A percentile compares a stretch with the other conserved stretches of the same genome.
These are phyloP conservation scores for Axis porcinus DNA, from an alignment of 2,113 vertebrate species.

Conservation along the genomic window DNA sequence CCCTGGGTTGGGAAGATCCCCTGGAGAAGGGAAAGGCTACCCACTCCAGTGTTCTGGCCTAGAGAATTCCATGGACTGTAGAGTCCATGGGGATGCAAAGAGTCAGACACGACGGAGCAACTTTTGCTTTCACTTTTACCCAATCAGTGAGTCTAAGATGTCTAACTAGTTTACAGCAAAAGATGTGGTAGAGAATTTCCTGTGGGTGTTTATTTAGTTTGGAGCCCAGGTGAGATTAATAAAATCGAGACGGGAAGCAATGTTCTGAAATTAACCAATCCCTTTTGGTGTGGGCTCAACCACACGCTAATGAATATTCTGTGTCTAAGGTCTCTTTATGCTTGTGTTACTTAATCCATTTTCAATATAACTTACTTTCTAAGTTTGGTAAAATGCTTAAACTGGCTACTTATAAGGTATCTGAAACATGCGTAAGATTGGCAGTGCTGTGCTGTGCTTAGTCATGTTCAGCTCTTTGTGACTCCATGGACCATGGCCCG, in stretches of 20 bases:
- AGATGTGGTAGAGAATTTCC: background rate
- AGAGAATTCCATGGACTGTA: background rate
- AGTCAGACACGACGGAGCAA: background rate
- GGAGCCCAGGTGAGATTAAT: background rate
- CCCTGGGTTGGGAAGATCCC: background rate
- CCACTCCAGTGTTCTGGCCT: background rate
- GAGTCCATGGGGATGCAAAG: background rate
- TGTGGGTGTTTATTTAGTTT: background rate
- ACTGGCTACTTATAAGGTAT: background rate
- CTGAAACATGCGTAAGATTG: background rate
- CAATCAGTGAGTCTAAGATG: background rate
- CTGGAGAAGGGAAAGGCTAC: background rate
- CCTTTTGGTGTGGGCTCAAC: background rate
- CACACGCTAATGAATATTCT: background rate
- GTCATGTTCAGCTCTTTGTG: background rate
- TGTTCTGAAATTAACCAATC: background rate
- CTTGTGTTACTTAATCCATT: background rate
- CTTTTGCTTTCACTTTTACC: background rate
- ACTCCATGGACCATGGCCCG: background rate
- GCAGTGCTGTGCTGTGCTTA: background rate
- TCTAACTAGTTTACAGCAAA: slow-evolving; percentile 13
- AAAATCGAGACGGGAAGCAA: background rate
- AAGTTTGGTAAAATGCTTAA: background rate
- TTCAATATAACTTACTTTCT: background rate
- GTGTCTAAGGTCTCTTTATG: background rate